Base-by-base conservation (phyloP, 2,888 invertebrate species). In the Choreutis nemorana region DNA sequence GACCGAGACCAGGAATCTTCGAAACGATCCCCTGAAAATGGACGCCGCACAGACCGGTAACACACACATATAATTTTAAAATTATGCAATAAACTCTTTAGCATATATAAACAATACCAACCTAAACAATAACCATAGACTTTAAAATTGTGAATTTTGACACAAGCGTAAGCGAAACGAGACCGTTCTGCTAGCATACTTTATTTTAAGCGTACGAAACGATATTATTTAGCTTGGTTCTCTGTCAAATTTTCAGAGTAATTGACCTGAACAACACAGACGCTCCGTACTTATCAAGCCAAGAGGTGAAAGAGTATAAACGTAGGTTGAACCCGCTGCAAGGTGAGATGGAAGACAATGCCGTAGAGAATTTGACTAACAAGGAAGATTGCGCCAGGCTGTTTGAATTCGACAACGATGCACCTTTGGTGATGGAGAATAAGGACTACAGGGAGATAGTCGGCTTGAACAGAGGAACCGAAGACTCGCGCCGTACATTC, bases 331-430 rank as follows among this genome's bases (percentile, higher is more conserved):
- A 52, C 50, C 56, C 59, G 31, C 50, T 55, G 31, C 52, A 47
- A 35, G 50, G 44, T 35, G 63, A 68, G 14, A 47, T 68, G 26
- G 67, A 65, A 40, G 71, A 71, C 40, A 65, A 75, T 41, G 59
- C 71, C 9, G 75, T 77, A 29, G 77, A 78, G 43, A 70, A 78
- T 33, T 50, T 79, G 13, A 63, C 70, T 2, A 62, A 60, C 47
- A 70, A 72, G 41, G 79, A 75, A 24, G 79, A 78, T 38, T 80
- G 79, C 52, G 66, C 79, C 25, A 56, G 75, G 26, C 56, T 80
- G 21, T 80, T 84, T 49, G 83, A 82, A 50, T 84, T 84, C 48
- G 84, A 84, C 42, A 83, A 82, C 46, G 79, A 80, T 43, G 77
- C 78, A 2, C 78, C 78, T 0, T 58, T 77, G 14, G 81, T 83